These are phyloP conservation scores for Dendrolimus punctatus DNA, from an alignment of 1,140 invertebrate genomes.

Conservation along the genomic window DNA sequence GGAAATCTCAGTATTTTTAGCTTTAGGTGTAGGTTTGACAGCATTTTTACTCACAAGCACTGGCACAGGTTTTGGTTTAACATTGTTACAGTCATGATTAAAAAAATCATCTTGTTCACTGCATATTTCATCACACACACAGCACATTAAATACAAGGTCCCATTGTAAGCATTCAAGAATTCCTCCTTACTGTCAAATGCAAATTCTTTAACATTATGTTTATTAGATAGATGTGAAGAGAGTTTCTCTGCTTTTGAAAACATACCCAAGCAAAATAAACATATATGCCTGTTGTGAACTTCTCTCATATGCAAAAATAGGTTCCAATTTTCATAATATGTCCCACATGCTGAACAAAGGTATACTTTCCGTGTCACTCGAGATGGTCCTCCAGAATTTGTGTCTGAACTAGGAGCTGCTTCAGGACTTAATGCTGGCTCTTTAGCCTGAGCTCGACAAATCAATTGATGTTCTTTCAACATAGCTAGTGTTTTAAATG, in stretches of 20 bases:
- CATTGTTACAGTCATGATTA: constrained; percentile 77
- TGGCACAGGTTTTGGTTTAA: constrained; percentile 62
- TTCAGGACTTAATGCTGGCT: constrained; percentile 50
- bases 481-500: constrained; percentile 73
- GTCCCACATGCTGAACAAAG: constrained; percentile 84
- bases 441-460: constrained; percentile 68
- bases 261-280: constrained; percentile 84
- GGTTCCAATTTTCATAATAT: constrained; percentile 88
- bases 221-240: constrained; percentile 81
- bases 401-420: constrained; percentile 30
- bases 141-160: constrained; percentile 83
- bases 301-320: constrained; percentile 86
- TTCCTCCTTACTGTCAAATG: constrained; percentile 76
- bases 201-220: constrained; percentile 80
- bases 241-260: constrained; percentile 83
- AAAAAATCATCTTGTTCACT: constrained; percentile 81
- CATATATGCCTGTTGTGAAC: constrained; percentile 84
- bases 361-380: constrained; percentile 82
- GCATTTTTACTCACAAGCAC: constrained; percentile 59
- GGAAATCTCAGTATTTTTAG: constrained; percentile 33
- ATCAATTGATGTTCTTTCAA: constrained; percentile 76
- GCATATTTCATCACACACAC: constrained; percentile 83
- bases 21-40: constrained; percentile 40
- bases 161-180: constrained; percentile 77
- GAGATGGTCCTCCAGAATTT: constrained; percentile 68